Evolutionary conservation across 2,113 vertebrate genomes (phyloP).

Genomic region (Hemiprocne comata): DNA sequence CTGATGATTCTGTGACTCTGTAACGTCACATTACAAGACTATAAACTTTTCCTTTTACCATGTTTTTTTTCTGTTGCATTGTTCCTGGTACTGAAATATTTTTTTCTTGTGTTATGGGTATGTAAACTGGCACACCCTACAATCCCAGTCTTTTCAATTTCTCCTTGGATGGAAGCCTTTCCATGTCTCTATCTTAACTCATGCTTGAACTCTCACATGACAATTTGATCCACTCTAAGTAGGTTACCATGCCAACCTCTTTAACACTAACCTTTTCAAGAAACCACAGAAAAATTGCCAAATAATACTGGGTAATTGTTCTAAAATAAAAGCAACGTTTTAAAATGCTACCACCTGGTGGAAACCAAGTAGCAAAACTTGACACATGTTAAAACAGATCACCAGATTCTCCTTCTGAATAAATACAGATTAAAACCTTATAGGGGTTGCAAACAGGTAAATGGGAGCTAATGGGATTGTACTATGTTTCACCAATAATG

Average conservation of each 20-base stretch:
- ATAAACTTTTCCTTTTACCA: background rate
- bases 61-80: background rate
- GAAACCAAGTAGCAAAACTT: background rate
- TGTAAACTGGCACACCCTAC: background rate
- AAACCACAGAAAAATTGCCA: background rate
- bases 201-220: background rate
- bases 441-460: background rate
- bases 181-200: background rate
- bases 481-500: background rate
- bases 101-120: background rate
- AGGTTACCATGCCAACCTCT: constrained; percentile 29
- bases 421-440: background rate
- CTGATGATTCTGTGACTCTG: no score
- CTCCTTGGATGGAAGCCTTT: background rate
- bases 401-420: background rate
- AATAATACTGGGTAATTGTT: background rate
- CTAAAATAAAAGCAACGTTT: constrained; percentile 14
- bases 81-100: background rate
- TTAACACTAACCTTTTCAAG: background rate
- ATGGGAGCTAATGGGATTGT: background rate
- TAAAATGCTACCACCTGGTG: constrained; percentile 73
- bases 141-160: background rate
- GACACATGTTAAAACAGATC: background rate
- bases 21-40: background rate
- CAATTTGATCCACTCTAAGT: constrained; percentile 5